Conservation (phyloP, 1,140 invertebrate genomes). For the Pantala flavescens region DNA sequence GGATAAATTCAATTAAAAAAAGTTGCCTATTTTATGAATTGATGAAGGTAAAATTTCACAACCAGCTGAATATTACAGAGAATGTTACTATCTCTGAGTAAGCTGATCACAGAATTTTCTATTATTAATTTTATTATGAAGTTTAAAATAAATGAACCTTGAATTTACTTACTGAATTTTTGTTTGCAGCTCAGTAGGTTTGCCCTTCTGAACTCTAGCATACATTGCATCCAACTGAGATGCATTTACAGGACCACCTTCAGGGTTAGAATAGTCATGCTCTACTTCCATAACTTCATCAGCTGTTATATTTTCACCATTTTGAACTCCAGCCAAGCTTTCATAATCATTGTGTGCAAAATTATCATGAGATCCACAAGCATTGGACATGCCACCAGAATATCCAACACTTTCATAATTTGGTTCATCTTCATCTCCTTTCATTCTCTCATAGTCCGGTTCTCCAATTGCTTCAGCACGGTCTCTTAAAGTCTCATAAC, state of each 20-base stretch:
- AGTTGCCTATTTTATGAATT: neutral
- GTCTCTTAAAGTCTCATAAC: conserved; percentile 38
- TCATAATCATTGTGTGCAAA: neutral
- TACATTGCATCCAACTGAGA: conserved; percentile 11
- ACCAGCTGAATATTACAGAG: neutral
- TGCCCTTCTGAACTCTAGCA: neutral
- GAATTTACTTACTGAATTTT: neutral
- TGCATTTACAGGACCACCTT: neutral
- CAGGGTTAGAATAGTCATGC: too few relatives aligned
- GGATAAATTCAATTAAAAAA: too few relatives aligned
- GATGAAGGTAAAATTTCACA: neutral
- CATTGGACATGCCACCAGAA: neutral
- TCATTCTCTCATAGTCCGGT: conserved; percentile 51
- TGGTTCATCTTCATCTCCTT: conserved; percentile 43
- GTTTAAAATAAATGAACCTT: too few relatives aligned
- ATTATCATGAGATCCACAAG: neutral
- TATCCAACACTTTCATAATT: conserved; percentile 31
- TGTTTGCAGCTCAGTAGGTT: neutral
- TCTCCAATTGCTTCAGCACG: conserved; percentile 19
- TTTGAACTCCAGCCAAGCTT: neutral
- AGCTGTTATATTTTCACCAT: neutral
- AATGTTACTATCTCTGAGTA: neutral
- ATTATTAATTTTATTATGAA: too few relatives aligned
- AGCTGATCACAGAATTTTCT: neutral
- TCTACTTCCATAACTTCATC: neutral